Evolutionary conservation across 1,140 invertebrate genomes (phyloP).

Genomic region (Zaprionus gabonicus): DNA sequence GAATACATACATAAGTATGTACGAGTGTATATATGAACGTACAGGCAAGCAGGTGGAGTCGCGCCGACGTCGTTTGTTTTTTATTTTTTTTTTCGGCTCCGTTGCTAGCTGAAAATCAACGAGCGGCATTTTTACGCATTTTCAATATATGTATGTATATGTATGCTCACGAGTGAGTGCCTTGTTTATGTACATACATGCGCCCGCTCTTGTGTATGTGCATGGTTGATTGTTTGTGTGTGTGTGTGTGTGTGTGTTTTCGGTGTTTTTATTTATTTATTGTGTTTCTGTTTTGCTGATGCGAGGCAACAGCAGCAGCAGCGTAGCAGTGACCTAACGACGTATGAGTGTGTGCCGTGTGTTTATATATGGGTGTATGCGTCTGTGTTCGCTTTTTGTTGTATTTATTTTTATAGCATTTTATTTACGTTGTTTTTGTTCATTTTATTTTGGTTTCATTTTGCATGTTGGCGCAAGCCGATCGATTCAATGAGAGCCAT

Average conservation of each 20-base stretch:
- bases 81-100: slow-evolving; percentile 39
- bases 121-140: slow-evolving; percentile 82
- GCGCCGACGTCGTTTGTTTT: slow-evolving; percentile 60
- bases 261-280: slow-evolving; percentile 81
- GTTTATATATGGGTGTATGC: slow-evolving; percentile 18
- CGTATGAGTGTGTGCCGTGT: slow-evolving; percentile 32
- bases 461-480: slow-evolving; percentile 78
- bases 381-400: slow-evolving; percentile 71
- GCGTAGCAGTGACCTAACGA: slow-evolving; percentile 66
- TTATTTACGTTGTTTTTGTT: slow-evolving; percentile 72
- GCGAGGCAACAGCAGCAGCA: slow-evolving; percentile 50
- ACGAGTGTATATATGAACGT: slow-evolving; percentile 36
- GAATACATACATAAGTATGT: slow-evolving; percentile 46
- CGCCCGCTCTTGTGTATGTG: slow-evolving; percentile 26
- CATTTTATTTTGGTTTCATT: slow-evolving; percentile 81
- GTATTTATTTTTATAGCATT: slow-evolving; percentile 62
- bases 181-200: slow-evolving; percentile 40
- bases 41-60: slow-evolving; percentile 72
- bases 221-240: slow-evolving; percentile 23
- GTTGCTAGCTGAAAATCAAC: slow-evolving; percentile 81
- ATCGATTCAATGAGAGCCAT: slow-evolving; percentile 73
- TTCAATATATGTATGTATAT: slow-evolving; percentile 62
- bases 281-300: slow-evolving; percentile 77
- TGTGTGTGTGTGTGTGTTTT: slow-evolving; percentile 70
- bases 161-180: slow-evolving; percentile 35